A percentile compares a stretch with the other conserved stretches of the same genome.
Conservation (phyloP, 2,888 invertebrate species). For the Ochlodes sylvanus region DNA sequence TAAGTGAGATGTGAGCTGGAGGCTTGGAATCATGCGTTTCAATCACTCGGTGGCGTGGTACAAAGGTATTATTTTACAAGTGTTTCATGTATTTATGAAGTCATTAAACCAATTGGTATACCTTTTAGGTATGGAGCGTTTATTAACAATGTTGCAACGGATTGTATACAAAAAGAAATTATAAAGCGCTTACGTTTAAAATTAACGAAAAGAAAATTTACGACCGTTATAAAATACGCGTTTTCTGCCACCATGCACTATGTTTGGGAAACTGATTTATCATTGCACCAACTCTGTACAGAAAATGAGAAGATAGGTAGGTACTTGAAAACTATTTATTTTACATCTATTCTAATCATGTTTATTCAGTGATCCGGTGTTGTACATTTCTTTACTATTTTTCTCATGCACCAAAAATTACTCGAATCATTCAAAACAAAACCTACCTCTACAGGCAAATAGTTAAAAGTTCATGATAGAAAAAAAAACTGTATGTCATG, state of each 20-base stretch:
- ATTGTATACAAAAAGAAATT: slow-evolving; percentile 43
- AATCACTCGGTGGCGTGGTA: slow-evolving; percentile 85
- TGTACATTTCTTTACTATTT: slow-evolving; percentile 47
- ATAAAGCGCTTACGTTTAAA: slow-evolving; percentile 45
- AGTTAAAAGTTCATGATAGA: slow-evolving; percentile 59
- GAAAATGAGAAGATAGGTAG: slow-evolving; percentile 42
- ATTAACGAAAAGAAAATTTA: slow-evolving; percentile 36
- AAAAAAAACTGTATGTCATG: slow-evolving; percentile 23
- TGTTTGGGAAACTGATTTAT: slow-evolving; percentile 40
- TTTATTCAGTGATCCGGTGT: slow-evolving; percentile 25
- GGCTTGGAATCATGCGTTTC: slow-evolving; percentile 83
- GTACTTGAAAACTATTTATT: slow-evolving; percentile 46
- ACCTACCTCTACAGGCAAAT: slow-evolving; percentile 75
- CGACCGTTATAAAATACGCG: slow-evolving; percentile 43
- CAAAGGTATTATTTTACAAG: slow-evolving; percentile 76
- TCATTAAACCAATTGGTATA: slow-evolving; percentile 53
- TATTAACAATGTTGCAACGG: slow-evolving; percentile 46
- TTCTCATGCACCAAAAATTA: slow-evolving; percentile 74
- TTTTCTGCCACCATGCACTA: slow-evolving; percentile 66
- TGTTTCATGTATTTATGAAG: slow-evolving; percentile 74
- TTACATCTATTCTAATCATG: slow-evolving; percentile 32
- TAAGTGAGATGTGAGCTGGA: slow-evolving; percentile 84
- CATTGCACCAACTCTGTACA: slow-evolving; percentile 32
- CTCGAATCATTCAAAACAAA: slow-evolving; percentile 68
- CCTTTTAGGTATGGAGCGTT: slow-evolving; percentile 45